These are phyloP conservation scores for Hirudo medicinalis DNA, from an alignment of 1,140 invertebrate species.

Conservation along the genomic window DNA sequence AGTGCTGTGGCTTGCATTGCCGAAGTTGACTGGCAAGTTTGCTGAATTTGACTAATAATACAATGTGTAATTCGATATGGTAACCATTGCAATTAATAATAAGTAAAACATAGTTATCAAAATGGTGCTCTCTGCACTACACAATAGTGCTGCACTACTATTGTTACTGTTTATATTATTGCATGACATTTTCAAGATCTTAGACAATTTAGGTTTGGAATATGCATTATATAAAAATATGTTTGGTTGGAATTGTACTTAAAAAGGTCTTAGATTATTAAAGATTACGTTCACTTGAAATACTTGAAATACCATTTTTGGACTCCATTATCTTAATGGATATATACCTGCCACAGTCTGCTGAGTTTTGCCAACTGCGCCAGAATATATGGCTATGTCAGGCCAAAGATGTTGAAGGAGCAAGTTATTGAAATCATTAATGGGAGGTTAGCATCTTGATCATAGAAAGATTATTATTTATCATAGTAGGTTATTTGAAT, in stretches of 20 bases:
- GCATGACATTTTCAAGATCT: no score
- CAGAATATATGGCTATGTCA: conserved; percentile 55
- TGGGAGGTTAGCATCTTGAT: conserved; percentile 49
- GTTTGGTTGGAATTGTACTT: no score
- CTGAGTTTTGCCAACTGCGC: conserved; percentile 58
- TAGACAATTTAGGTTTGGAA: no score
- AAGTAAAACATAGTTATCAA: no score
- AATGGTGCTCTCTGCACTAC: no score
- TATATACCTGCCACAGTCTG: conserved; percentile 46
- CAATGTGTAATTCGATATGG: neutral
- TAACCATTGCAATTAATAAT: neutral
- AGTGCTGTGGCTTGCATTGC: neutral
- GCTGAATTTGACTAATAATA: neutral
- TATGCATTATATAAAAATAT: no score
- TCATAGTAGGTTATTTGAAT: no score
- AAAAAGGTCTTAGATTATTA: neutral
- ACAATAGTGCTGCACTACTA: no score
- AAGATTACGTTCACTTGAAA: neutral
- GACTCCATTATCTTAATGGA: neutral
- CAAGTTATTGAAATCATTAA: conserved; percentile 54
- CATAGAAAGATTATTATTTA: no score
- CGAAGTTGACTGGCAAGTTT: neutral
- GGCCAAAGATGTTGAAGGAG: conserved; percentile 49
- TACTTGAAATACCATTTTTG: neutral
- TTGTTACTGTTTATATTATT: no score